Conservation (phyloP, 2,797 vertebrate species). For the Mormyrops attenuatus region DNA sequence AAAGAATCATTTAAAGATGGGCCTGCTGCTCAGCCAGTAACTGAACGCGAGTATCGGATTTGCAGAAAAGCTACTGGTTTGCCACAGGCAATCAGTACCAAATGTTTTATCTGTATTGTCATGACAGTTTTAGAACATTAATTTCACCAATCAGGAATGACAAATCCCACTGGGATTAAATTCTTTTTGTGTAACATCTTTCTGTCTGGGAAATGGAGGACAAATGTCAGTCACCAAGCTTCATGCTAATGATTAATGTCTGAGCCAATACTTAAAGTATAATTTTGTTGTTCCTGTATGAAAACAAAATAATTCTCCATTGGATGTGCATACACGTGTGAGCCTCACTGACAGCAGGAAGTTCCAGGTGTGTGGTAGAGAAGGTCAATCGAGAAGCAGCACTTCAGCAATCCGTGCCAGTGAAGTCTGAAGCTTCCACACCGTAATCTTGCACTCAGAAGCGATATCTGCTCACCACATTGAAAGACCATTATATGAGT, state of each 20-base stretch:
- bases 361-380: neutral
- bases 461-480: constrained; percentile 27
- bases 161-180: constrained; percentile 6
- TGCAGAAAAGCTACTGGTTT: neutral
- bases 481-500: constrained; percentile 31
- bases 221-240: neutral
- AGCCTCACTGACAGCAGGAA: neutral
- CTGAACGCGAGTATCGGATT: neutral
- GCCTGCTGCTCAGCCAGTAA: neutral
- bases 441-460: constrained; percentile 39
- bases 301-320: neutral
- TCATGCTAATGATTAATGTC: neutral
- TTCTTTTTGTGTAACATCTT: neutral
- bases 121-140: neutral
- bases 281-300: neutral
- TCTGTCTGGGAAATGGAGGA: neutral
- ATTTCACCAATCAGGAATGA: neutral
- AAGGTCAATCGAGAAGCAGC: neutral
- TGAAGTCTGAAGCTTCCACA: constrained; percentile 9
- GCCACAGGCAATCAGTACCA: neutral
- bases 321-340: neutral
- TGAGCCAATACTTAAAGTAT: neutral
- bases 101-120: neutral
- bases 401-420: neutral
- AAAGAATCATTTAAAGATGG: neutral